Percentiles rank a stretch among this genome's conserved stretches.
Evolutionary conservation across 2,797 vertebrate genomes (phyloP).

Genomic region (Crypturellus tataupa): DNA sequence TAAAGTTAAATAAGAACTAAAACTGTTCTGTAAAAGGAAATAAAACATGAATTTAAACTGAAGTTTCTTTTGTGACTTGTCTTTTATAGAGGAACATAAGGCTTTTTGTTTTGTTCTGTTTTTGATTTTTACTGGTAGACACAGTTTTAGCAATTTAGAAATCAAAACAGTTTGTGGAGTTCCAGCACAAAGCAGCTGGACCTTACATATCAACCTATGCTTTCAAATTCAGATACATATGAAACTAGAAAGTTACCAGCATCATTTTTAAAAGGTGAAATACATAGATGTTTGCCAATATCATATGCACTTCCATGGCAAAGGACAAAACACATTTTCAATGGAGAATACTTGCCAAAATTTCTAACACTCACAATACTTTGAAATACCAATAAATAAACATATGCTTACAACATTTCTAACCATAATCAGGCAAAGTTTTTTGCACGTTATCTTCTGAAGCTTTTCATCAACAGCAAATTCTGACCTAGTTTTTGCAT

Average conservation of each 20-base stretch:
- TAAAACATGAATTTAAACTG: background rate
- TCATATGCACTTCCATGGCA: background rate
- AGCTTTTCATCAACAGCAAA: background rate
- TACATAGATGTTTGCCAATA: background rate
- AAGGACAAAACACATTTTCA: background rate
- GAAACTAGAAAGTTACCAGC: background rate
- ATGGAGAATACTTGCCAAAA: background rate
- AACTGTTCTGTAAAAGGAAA: background rate
- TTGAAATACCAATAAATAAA: background rate
- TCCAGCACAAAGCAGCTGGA: background rate
- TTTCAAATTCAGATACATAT: background rate
- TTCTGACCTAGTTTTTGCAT: background rate
- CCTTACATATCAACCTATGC: background rate
- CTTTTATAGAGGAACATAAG: background rate
- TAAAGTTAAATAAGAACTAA: background rate
- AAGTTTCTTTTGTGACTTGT: background rate
- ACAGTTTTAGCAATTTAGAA: background rate
- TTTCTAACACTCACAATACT: background rate
- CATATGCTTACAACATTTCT: background rate
- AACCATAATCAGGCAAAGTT: background rate
- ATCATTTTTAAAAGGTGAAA: background rate
- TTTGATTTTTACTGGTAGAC: background rate
- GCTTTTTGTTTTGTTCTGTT: background rate
- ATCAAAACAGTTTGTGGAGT: background rate
- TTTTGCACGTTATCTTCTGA: background rate